Evolutionary conservation across 2,113 vertebrate genomes (phyloP), one percentile per base, ranked within the genome.

Genomic region (Caracal caracal): DNA sequence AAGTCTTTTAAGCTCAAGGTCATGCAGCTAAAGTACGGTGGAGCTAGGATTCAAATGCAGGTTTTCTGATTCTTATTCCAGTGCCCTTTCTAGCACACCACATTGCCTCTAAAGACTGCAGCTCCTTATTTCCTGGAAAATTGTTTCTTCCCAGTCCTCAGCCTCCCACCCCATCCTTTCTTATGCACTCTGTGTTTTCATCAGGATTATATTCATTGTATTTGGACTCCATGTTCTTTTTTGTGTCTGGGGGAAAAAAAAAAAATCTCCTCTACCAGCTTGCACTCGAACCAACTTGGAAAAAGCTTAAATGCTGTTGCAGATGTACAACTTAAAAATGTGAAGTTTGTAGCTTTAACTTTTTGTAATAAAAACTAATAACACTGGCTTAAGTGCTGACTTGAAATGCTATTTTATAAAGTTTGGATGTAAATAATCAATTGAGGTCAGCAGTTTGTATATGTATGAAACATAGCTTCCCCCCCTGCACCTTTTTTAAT

Each of bases 341-440:
- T 99, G 98, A 99, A 98, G 87, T 98, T 98, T 97, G 97, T 98
- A 98, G 98, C 98, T 99, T 99, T 99, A 99, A 98, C 93, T 98
- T 98, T 98, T 98, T 98, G 97, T 99, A 98, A 98, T 86, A 96
- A 96, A 98, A 97, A 97, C 97, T 80, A 95, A 81, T 97, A 88
- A 98, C 97, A 98, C 98, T 98, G 97, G 98, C 98, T 97, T 90
- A 97, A 96, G 92, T 96, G 98, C 97, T 98, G 98, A 98, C 98
- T 98, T 97, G 98, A 99, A 98, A 98, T 97, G 98, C 97, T 98
- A 30, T 99, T 98, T 99, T 99, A 88, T 98, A 98, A 98, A 97
- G 96, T 98, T 97, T 98, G 95, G 93, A 97, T 99, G 98, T 99
- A 98, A 98, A 98, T 99, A 98, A 93, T 98, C 85, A 51, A 10